Conservation (phyloP, 2,113 vertebrate genomes). For the Heteronetta atricapilla region DNA sequence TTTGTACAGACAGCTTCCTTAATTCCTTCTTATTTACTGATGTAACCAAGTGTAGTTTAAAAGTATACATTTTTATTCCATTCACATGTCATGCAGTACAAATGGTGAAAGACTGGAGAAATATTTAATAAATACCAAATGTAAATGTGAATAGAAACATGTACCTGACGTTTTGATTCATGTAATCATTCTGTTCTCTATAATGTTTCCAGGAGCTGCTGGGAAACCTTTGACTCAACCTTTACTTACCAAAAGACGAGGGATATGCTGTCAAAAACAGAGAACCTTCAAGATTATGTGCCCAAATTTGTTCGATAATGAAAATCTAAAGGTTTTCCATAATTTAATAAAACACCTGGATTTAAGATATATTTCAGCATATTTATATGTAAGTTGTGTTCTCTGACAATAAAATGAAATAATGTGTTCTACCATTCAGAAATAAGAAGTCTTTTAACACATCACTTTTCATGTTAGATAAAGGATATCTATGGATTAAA, state of each 20-base stretch:
- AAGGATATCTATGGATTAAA: neutral
- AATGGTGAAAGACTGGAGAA: neutral
- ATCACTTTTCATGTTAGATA: constrained; percentile 38
- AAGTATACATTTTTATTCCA: neutral
- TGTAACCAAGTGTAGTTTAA: neutral
- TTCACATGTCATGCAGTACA: neutral
- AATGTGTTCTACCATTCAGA: neutral
- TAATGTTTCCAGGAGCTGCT: neutral
- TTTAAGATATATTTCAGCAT: neutral
- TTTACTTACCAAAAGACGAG: neutral
- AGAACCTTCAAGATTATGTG: neutral
- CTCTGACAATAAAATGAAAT: neutral
- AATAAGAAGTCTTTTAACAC: neutral
- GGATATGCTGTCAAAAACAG: neutral
- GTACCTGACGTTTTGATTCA: neutral
- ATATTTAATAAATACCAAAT: neutral
- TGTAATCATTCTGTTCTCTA: neutral
- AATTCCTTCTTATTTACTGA: neutral
- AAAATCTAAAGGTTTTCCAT: neutral
- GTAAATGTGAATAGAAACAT: neutral
- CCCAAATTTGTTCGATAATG: neutral
- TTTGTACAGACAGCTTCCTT: neutral
- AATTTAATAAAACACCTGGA: neutral
- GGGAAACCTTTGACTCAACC: neutral
- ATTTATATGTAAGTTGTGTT: neutral